Conservation (phyloP, 2,113 vertebrate species). For the Solenodon paradoxus region DNA sequence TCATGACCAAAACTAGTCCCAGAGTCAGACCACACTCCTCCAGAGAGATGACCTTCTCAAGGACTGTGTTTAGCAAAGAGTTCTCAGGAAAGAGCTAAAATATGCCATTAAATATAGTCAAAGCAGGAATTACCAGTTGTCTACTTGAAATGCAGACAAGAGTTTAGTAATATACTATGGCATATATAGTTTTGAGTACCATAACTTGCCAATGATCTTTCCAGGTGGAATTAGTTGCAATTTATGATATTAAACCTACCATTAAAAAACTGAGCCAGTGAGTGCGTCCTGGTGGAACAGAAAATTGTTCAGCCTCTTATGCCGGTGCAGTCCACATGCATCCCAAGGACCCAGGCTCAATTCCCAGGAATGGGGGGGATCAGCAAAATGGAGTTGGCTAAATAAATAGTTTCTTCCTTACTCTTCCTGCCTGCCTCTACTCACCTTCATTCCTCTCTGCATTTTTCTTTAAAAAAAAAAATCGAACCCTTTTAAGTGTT, state of each 20-base stretch:
- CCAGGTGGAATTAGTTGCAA: neutral
- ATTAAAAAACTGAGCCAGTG: neutral
- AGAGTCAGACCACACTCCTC: neutral
- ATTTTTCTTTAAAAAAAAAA: too few species aligned
- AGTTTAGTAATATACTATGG: neutral
- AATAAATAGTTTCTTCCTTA: too few species aligned
- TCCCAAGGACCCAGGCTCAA: too few species aligned
- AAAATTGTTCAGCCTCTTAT: too few species aligned
- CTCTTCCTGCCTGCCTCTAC: too few species aligned
- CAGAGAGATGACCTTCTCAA: neutral
- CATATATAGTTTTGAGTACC: neutral
- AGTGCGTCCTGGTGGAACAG: too few species aligned
- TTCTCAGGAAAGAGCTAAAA: neutral
- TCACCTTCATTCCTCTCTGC: too few species aligned
- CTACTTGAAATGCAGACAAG: neutral
- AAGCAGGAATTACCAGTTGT: neutral
- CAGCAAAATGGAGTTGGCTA: too few species aligned
- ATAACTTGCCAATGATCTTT: neutral
- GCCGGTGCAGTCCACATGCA: too few species aligned
- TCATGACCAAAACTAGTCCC: neutral
- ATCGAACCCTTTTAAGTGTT: neutral
- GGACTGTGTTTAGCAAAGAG: neutral
- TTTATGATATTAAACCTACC: neutral
- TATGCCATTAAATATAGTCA: neutral
- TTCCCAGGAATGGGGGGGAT: too few species aligned